Conservation (phyloP, 2,888 invertebrate species). For the Stictocephala bisonia region DNA sequence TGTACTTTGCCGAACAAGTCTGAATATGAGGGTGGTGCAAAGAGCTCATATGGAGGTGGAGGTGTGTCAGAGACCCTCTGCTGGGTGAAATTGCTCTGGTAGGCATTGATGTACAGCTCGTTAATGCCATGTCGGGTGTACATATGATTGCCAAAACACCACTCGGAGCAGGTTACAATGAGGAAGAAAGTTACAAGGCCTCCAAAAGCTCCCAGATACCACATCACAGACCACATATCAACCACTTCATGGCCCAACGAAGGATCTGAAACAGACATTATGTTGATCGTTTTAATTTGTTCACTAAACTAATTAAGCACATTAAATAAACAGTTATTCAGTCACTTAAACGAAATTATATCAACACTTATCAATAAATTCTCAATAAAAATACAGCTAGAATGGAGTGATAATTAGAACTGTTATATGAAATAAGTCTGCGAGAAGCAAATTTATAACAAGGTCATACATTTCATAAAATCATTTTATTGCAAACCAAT, state of each 20-base stretch:
- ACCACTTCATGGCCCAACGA: conserved; percentile 61
- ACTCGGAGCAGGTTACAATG: conserved; percentile 70
- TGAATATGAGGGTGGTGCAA: conserved; percentile 70
- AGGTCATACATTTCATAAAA: too few species aligned
- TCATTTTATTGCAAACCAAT: too few species aligned
- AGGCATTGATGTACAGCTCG: conserved; percentile 56
- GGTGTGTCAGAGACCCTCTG: conserved; percentile 52
- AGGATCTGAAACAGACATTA: conserved; percentile 57
- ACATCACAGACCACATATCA: conserved; percentile 70
- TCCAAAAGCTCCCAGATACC: conserved; percentile 71
- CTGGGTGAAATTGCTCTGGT: conserved; percentile 51
- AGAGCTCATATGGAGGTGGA: conserved; percentile 69
- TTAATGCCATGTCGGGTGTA: conserved; percentile 61
- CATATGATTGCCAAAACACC: conserved; percentile 65
- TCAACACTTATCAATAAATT: too few species aligned
- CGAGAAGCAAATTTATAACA: neutral
- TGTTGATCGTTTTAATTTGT: neutral
- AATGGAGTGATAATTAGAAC: neutral
- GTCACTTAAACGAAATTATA: too few species aligned
- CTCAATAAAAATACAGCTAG: too few species aligned
- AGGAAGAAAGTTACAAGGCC: conserved; percentile 70
- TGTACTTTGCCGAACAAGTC: conserved; percentile 58
- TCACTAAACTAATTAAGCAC: neutral
- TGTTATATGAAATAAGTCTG: neutral
- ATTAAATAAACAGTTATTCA: neutral